Base-by-base conservation (phyloP, 2,113 vertebrate genomes). In the Cyprinus carpio region DNA sequence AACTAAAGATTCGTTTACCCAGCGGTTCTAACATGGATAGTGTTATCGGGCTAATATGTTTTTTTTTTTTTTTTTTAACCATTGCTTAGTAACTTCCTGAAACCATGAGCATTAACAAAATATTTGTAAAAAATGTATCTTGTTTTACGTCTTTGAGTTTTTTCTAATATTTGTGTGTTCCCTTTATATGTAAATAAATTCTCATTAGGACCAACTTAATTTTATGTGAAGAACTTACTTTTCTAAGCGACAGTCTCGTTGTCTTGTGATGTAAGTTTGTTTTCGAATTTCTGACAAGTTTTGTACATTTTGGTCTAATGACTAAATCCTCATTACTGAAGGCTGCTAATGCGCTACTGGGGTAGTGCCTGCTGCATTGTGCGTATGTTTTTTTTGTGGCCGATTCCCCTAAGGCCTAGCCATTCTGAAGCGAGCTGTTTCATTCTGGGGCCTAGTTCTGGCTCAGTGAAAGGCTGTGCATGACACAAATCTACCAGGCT, bases 401-500 rank as follows among this genome's bases (percentile, higher is more conserved):
- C 16, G 23, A 60, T 65, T 84, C 60, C 72, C 65, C 23, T 81
- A 27, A 51, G 60, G 43, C 62, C 12, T 40, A n/a, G 18, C 18
- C 3, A 46, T 83, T 46, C 74, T 87, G 88, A 91, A 90, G 87
- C 83, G 87, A 83, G 71, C 72, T 78, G 49, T 75, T 69, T 81
- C 67, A 77, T 82, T 27, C 62, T 69, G 8, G 40, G 27, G 75
- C 85, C 90, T 81, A 74, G 56, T 51, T 25, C n/a, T 65, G 25
- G 67, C 81, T 54, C 27, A 49, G 86, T 87, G 82, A 90, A 72
- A 77, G 65, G 71, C 76, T 5, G 60, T 87, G 85, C 64, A 79
- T 56, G 88, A 90, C 87, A 86, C 89, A 85, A 88, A 88, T 51
- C 87, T 89, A 86, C 88, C 87, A 82, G 84, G 27, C 51, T 3